These are phyloP conservation scores for Polypedilum vanderplanki DNA, from an alignment of 1,140 invertebrate species.

Conservation along the genomic window DNA sequence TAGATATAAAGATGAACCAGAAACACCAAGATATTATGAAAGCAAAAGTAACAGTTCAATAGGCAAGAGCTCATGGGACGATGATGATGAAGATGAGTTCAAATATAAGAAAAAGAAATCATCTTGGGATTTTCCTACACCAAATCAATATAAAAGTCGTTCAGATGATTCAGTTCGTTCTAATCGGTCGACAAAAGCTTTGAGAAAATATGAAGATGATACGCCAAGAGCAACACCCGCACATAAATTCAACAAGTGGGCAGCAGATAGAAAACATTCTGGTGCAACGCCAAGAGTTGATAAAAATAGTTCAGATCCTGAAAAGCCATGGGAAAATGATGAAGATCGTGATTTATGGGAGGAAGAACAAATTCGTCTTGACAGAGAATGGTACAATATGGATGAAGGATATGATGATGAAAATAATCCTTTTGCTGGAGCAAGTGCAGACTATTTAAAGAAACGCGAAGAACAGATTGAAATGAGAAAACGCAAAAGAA, in stretches of 20 bases:
- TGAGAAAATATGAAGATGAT: conserved; percentile 56
- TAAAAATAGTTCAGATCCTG: conserved; percentile 36
- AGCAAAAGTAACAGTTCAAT: conserved; percentile 45
- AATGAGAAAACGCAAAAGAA: conserved; percentile 79
- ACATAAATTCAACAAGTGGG: conserved; percentile 70
- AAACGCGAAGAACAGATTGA: conserved; percentile 89
- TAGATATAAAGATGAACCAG: conserved; percentile 68
- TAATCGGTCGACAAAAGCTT: conserved; percentile 42
- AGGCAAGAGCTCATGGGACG: conserved; percentile 80
- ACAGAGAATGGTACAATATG: conserved; percentile 94
- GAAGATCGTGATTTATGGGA: conserved; percentile 80
- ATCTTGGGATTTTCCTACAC: conserved; percentile 90
- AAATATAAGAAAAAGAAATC: conserved; percentile 56
- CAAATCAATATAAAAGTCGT: conserved; percentile 45
- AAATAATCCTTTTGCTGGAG: conserved; percentile 83
- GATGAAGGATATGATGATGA: conserved; percentile 91
- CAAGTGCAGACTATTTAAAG: conserved; percentile 83
- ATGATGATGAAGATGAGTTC: conserved; percentile 71
- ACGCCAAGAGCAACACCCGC: conserved; percentile 72
- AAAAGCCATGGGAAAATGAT: conserved; percentile 50
- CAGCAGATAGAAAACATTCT: conserved; percentile 54
- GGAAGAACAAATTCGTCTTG: conserved; percentile 85
- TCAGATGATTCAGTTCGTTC: conserved; percentile 36
- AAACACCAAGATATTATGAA: conserved; percentile 56
- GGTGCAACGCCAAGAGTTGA: conserved; percentile 52